Evolutionary conservation across 2,888 invertebrate species (phyloP), one percentile per base, ranked within the genome.

Genomic region (Periphyllus acericola): DNA sequence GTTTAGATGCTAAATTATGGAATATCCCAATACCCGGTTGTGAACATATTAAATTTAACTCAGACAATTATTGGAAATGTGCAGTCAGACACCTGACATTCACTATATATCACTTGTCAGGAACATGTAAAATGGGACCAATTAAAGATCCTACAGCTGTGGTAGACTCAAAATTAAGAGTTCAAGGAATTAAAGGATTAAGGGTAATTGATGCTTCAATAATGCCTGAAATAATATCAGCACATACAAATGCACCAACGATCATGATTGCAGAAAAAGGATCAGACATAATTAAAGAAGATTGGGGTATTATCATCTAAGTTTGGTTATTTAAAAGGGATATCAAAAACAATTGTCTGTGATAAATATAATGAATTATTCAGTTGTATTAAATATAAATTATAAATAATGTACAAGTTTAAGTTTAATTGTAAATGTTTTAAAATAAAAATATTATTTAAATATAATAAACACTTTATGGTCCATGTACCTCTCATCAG

Each of bases 191-290:
- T 9, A 91, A 92, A 32, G 93, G 93, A 86, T 91, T 95, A 46
- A 92, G 95, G 89, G 94, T 95, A 0, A 94, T 93, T 8, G 95
- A 95, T 90, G 94, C 94, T 46, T 94, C 95, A 89, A 92, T 95
- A 34, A 94, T 95, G 91, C 95, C 95, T 1, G 92, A 93, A 83
- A 93, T 95, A 14, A 93, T 94, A 75, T 94, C 94, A 17, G 93
- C 94, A 0, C 95, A 95, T 91, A 95, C 95, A 0, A 94, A 94
- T 85, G 95, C 94, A 0, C 94, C 94, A 6, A 94, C 94, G 0
- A 93, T 95, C 72, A 95, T 95, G 95, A 93, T 95, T 55, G 95
- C 94, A 0, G 95, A 96, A 91, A 95, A 95, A 90, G 95, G 90
- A 2, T 89, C 90, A 19, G 91, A 91, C 83, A 86, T 91, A 89